phyloP scores from a whole-genome alignment of 2,797 vertebrate species.

The Lagocephalus sceleratus region DNA sequence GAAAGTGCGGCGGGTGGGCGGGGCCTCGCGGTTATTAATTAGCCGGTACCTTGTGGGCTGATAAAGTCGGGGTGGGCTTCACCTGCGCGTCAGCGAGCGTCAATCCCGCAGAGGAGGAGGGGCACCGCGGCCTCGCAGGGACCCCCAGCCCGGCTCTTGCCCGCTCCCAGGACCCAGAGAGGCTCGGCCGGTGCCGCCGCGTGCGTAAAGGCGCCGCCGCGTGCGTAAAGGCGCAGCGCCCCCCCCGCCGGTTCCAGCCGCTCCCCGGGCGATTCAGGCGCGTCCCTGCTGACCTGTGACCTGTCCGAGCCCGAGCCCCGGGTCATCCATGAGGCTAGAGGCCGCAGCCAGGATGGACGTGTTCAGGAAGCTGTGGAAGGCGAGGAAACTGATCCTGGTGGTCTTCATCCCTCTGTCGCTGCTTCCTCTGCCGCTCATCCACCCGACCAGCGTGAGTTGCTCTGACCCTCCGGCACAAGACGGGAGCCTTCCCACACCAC shows the following conservation, averaged over 20 bases:
- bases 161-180: neutral
- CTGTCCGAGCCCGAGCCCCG: constrained; percentile 27
- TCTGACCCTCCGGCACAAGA: too few species aligned
- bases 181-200: neutral
- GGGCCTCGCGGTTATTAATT: constrained; percentile 42
- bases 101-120: neutral
- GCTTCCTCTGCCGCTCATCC: constrained; percentile 88
- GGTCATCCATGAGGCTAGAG: constrained; percentile 76
- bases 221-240: constrained; percentile 25
- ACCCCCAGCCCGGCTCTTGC: neutral
- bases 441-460: constrained; percentile 95
- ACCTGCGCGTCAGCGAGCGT: constrained; percentile 32
- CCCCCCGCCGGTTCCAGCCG: neutral
- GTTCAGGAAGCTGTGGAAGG: constrained; percentile 82
- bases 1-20: constrained; percentile 30
- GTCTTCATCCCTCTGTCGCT: constrained; percentile 88
- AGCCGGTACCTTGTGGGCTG: constrained; percentile 46
- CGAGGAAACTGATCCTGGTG: constrained; percentile 87
- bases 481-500: too few species aligned
- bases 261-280: constrained; percentile 11
- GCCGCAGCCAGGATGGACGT: constrained; percentile 82
- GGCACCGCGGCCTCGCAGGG: neutral
- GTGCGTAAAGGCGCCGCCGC: constrained; percentile 58
- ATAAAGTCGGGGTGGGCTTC: constrained; percentile 50
- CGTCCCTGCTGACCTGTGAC: constrained; percentile 32